phyloP scores from a whole-genome alignment of 2,797 vertebrate genomes.

The Chromis chromis region DNA sequence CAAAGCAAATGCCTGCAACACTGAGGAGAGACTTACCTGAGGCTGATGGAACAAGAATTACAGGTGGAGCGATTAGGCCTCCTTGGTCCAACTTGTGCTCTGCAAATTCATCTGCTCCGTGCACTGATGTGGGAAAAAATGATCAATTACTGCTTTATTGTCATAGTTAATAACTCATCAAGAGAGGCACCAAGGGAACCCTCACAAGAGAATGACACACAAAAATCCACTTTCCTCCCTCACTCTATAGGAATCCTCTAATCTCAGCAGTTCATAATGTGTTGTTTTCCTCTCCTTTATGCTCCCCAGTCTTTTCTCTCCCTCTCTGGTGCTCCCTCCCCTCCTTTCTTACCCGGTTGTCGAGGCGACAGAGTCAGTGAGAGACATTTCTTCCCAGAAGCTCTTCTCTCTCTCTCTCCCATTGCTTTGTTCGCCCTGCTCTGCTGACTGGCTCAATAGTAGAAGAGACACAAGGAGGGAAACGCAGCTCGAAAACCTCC shows the following conservation, averaged over 20 bases:
- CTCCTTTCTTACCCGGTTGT: constrained; percentile 81
- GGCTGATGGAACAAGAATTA: constrained; percentile 56
- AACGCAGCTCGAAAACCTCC: background rate
- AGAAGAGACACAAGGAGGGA: constrained; percentile 51
- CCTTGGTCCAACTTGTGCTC: constrained; percentile 75
- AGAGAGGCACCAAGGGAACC: constrained; percentile 37
- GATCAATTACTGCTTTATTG: constrained; percentile 58
- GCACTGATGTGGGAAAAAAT: constrained; percentile 42
- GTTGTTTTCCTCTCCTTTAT: constrained; percentile 65
- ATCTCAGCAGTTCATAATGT: constrained; percentile 67
- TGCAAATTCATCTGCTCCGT: constrained; percentile 65
- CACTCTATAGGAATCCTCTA: constrained; percentile 61
- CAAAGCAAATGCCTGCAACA: constrained; percentile 17
- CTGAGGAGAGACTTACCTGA: constrained; percentile 73
- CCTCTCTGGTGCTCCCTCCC: constrained; percentile 54
- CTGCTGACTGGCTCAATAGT: constrained; percentile 72
- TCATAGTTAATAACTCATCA: constrained; percentile 74
- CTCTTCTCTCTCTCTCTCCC: constrained; percentile 73
- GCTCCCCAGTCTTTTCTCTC: constrained; percentile 60
- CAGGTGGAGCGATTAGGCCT: constrained; percentile 75
- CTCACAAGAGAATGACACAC: constrained; percentile 42
- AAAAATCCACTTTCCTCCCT: constrained; percentile 35
- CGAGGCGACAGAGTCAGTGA: constrained; percentile 83
- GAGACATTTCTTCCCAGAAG: constrained; percentile 79
- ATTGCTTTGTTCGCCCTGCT: constrained; percentile 83